These are phyloP conservation scores for Psittacula cyanocephala DNA, from an alignment of 2,113 vertebrate species.

Conservation along the genomic window DNA sequence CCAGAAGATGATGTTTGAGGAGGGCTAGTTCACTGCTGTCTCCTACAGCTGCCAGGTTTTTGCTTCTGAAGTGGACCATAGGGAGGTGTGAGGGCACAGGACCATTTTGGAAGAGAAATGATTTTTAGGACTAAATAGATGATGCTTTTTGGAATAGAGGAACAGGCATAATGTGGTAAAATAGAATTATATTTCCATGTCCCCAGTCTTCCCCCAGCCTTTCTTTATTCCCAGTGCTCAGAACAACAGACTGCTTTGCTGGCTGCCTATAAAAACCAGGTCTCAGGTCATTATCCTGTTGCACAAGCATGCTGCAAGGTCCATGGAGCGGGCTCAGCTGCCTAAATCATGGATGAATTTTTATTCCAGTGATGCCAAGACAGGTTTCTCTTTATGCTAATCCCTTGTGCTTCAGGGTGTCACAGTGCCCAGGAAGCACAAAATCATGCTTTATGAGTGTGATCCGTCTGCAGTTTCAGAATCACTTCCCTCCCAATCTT, in stretches of 20 bases:
- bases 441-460: constrained; percentile 38
- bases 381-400: constrained; percentile 29
- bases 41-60: background rate
- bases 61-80: background rate
- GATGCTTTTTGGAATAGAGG: background rate
- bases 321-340: background rate
- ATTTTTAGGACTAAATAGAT: background rate
- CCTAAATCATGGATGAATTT: background rate
- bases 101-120: background rate
- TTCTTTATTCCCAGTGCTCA: background rate
- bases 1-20: background rate
- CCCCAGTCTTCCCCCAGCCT: background rate
- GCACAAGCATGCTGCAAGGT: fast-evolving
- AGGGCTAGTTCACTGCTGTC: background rate
- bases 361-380: background rate
- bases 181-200: background rate
- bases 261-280: background rate
- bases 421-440: background rate
- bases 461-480: constrained; percentile 25
- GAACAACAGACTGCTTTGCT: background rate
- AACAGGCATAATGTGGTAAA: background rate
- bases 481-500: constrained; percentile 23
- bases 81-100: background rate
- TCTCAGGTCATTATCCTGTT: background rate
- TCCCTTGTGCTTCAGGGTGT: background rate